A percentile compares a stretch with the other conserved stretches of the same genome.
phyloP scores from a whole-genome alignment of 2,888 invertebrate species.

The Pegoplata infirma region DNA sequence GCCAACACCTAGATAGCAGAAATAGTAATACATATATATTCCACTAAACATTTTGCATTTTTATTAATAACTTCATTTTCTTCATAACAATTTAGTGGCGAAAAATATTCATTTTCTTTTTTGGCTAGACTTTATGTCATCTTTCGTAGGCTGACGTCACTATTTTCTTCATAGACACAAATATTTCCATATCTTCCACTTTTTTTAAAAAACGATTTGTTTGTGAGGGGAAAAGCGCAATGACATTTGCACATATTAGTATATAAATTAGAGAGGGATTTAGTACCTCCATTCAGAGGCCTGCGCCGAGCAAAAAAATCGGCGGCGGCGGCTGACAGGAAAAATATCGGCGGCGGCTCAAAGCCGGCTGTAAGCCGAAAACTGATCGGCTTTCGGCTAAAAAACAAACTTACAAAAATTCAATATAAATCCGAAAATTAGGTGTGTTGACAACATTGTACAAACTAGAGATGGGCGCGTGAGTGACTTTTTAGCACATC shows the following conservation, averaged over 20 bases:
- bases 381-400: no score
- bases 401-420: no score
- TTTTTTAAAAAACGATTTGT: not conserved
- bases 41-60: conserved; percentile 1
- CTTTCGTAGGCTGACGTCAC: conserved; percentile 50
- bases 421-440: not conserved
- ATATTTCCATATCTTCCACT: conserved; percentile 9
- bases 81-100: no score
- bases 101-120: not conserved
- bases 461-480: no score
- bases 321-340: no score
- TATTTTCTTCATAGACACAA: conserved; percentile 6
- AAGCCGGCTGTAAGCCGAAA: no score
- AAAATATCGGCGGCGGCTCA: no score
- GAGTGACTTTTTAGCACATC: no score
- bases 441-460: not conserved
- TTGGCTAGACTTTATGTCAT: conserved; percentile 55
- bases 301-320: no score
- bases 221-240: conserved; percentile 7
- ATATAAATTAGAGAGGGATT: not conserved
- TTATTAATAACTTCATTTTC: not conserved
- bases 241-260: conserved; percentile 2
- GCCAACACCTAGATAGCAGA: not conserved
- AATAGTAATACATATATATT: not conserved
- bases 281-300: not conserved